Conservation (phyloP, 2,797 vertebrate species). For the Podarcis lilfordi region DNA sequence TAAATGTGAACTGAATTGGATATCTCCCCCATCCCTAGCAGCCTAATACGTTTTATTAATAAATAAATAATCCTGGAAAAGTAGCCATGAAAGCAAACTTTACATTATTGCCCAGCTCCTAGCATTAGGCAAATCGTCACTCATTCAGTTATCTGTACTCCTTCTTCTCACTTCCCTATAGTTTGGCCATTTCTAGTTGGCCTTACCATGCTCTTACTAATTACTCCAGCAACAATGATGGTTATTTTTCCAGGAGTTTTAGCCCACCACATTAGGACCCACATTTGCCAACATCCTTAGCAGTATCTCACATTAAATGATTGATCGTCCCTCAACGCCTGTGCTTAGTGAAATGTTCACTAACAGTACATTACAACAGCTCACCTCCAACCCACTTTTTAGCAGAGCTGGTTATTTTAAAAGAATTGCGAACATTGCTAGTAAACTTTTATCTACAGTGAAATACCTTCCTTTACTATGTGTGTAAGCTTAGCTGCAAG, state of each 20-base stretch:
- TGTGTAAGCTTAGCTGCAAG: background rate
- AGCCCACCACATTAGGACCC: background rate
- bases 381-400: background rate
- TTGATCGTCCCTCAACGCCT: background rate
- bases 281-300: background rate
- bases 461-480: background rate
- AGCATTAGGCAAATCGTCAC: background rate
- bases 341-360: background rate
- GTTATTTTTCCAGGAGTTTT: background rate
- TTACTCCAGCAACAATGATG: background rate
- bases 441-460: conserved; percentile 6
- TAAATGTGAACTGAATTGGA: no score
- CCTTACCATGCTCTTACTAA: background rate
- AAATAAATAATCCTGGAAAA: background rate
- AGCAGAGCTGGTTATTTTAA: conserved; percentile 4
- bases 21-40: background rate
- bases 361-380: background rate
- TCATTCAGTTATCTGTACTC: no score
- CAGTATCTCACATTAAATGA: background rate
- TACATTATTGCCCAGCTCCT: no score
- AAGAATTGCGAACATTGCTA: conserved; percentile 1
- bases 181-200: background rate
- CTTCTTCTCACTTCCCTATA: background rate
- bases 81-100: background rate
- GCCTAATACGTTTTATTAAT: background rate